phyloP scores from a whole-genome alignment of 2,888 invertebrate genomes.

The Tanytarsus gracilentus region DNA sequence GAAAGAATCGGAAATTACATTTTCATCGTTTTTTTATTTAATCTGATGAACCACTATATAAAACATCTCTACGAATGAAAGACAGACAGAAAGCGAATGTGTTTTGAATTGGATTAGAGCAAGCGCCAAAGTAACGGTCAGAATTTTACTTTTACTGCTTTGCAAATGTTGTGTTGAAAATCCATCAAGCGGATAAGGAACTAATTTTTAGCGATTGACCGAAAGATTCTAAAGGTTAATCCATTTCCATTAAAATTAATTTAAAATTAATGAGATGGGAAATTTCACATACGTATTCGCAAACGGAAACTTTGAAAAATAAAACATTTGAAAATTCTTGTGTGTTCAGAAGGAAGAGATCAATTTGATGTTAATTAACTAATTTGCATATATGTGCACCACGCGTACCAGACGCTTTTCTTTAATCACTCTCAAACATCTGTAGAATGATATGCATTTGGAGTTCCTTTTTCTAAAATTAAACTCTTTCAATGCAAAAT shows the following conservation, averaged over 20 bases:
- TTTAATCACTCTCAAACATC: too few relatives aligned
- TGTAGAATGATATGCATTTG: neutral
- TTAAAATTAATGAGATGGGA: neutral
- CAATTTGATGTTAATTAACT: conserved; percentile 13
- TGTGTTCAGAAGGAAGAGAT: conserved; percentile 7
- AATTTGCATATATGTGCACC: conserved; percentile 21
- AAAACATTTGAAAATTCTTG: too few relatives aligned
- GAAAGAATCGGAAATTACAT: conserved; percentile 25
- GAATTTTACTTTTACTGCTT: neutral
- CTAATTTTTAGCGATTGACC: conserved; percentile 18
- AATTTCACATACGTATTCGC: neutral
- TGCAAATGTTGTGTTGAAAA: conserved; percentile 1
- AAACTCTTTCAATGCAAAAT: neutral
- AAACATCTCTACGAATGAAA: neutral
- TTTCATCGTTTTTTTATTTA: conserved; percentile 16
- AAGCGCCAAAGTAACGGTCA: conserved; percentile 24
- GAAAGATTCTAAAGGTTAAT: neutral
- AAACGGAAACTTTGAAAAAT: too few relatives aligned
- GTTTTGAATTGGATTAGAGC: conserved; percentile 18
- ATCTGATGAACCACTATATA: conserved; percentile 16
- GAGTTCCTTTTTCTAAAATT: neutral
- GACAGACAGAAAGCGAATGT: conserved; percentile 11
- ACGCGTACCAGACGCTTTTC: conserved; percentile 25
- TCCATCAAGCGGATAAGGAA: conserved; percentile 6
- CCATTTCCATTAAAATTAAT: conserved; percentile 27